Conservation (phyloP, 2,888 invertebrate genomes). For the Stenotaenia linearis region DNA sequence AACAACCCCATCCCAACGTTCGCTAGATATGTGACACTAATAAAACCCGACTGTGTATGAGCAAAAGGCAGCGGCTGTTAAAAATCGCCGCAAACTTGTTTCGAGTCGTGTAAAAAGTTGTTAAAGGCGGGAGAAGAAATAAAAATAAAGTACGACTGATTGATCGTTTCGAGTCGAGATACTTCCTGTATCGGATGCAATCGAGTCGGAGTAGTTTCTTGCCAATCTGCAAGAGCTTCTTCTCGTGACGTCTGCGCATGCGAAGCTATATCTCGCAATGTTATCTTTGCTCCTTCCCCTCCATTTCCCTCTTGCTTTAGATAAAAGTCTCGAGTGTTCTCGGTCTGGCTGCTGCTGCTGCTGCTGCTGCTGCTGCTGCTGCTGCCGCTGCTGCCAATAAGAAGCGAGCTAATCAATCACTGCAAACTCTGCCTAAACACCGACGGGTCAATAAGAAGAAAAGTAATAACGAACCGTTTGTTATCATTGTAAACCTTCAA, state of each 20-base stretch:
- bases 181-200: neutral
- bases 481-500: conserved; percentile 11
- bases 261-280: neutral
- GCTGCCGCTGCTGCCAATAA: neutral
- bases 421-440: neutral
- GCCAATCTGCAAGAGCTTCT: neutral
- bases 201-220: neutral
- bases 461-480: neutral
- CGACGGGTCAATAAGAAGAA: neutral
- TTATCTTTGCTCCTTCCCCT: neutral
- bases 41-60: neutral
- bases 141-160: neutral
- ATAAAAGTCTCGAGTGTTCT: neutral
- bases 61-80: neutral
- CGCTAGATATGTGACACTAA: conserved; percentile 1
- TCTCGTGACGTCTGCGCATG: too few species aligned
- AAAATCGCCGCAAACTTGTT: neutral
- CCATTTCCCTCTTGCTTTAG: neutral
- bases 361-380: neutral
- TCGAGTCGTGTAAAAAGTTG: neutral
- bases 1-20: neutral
- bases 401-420: neutral
- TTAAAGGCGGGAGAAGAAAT: neutral
- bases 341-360: too few species aligned
- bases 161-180: neutral